A percentile compares a stretch with the other conserved stretches of the same genome.
These are phyloP conservation scores for Petaurus breviceps DNA, from an alignment of 2,113 vertebrate species.

Conservation along the genomic window DNA sequence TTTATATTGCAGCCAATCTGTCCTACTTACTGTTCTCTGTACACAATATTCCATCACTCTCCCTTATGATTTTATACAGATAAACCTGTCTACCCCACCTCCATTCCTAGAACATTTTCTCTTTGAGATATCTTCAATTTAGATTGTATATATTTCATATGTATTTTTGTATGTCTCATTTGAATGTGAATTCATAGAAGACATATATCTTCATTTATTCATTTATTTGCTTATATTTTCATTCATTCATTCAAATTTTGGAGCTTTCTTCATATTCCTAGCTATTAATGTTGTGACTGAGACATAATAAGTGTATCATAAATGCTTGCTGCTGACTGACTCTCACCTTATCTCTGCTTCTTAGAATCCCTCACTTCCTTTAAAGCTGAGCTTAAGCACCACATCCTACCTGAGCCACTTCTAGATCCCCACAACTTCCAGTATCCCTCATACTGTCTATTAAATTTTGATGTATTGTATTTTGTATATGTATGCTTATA, in stretches of 20 bases:
- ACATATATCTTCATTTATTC: background rate
- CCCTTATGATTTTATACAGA: background rate
- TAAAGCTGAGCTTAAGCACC: background rate
- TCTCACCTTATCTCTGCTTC: background rate
- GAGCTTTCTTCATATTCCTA: background rate
- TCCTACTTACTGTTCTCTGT: background rate
- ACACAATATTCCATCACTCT: background rate
- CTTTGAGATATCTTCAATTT: background rate
- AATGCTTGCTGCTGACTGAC: background rate
- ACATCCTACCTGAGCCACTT: background rate
- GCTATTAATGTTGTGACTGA: background rate
- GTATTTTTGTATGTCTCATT: background rate
- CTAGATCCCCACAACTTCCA: background rate
- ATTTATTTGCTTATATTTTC: background rate
- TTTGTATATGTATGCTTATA: background rate
- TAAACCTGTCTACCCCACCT: background rate
- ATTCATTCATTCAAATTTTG: background rate
- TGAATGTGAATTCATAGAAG: background rate
- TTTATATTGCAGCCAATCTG: background rate
- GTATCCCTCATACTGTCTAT: background rate
- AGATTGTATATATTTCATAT: background rate
- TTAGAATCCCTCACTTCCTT: background rate
- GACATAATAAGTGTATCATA: background rate
- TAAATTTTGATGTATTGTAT: background rate
- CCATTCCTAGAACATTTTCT: background rate